Base-by-base conservation (phyloP, 2,888 invertebrate genomes). In the Brachylomia viminalis region DNA sequence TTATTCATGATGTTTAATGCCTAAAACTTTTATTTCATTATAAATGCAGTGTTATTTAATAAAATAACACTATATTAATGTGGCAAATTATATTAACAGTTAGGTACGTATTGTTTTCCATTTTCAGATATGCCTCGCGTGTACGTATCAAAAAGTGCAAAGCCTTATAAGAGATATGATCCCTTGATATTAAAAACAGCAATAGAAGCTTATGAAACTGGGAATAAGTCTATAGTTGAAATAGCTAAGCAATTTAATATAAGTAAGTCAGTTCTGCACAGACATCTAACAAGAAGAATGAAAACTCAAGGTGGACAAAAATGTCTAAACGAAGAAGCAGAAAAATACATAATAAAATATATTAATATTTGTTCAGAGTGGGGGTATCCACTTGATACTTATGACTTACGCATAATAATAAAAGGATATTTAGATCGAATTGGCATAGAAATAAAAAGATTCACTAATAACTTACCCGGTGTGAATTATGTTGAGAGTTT, bases 301-400 rank as follows among this genome's bases (percentile, higher is more conserved):
- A 67, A 67, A 0, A 67, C 15, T 52, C 66, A 67, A 66, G 49
- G 49, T 33, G 66, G 33, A 52, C 66, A 66, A 52, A 66, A 23
- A 52, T 2, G 15, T 15, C 49, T 66, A 52, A 66, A 15, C 10
- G 52, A 52, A n/a, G 66, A 52, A 66, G 66, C 52, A 52, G 66
- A 66, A 66, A 33, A 52, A 52, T 52, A 66, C 45, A 64, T 64
- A 45, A 64, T 61, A 38, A 79, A 65, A 66, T 68, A 87, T 68
- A 65, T 89, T 10, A 89, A 86, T 71, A 67, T 52, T 59, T 87
- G 87, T 67, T 71, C 87, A 5, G 86, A 89, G 42, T 87, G 86
- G 86, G 87, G 87, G 10, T 86, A 87, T 77, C 87, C 89, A 15
- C 73, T 88, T 27, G 77, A 74, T 58, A 76, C 71, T 11, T 62